Conservation (phyloP, 1,140 invertebrate genomes). For the Zaprionus lachaisei region DNA sequence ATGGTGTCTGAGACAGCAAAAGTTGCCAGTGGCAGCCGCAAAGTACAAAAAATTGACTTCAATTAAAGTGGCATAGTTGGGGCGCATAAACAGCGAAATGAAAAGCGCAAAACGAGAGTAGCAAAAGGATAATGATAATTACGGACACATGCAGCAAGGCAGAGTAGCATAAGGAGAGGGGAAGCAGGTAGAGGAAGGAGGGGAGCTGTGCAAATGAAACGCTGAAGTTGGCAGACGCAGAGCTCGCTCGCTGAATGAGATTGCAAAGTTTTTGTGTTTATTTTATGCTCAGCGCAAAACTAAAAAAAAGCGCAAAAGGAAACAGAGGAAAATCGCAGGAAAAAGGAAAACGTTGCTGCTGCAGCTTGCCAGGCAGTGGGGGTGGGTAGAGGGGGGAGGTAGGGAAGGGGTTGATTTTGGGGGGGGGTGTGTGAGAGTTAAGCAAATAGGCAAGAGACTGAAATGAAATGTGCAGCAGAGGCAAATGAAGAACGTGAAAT, state of each 20-base stretch:
- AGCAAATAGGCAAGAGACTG: constrained; percentile 71
- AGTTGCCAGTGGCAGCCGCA: constrained; percentile 53
- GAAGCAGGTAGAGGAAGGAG: background rate
- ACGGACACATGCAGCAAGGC: constrained; percentile 45
- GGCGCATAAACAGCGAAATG: constrained; percentile 75
- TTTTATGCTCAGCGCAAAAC: constrained; percentile 60
- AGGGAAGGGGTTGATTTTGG: background rate
- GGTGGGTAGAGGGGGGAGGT: background rate
- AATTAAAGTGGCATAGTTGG: constrained; percentile 82
- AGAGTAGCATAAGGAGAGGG: background rate
- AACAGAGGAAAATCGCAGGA: constrained; percentile 21
- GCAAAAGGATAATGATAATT: constrained; percentile 78
- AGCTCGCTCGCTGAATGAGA: constrained; percentile 58
- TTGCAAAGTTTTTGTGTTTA: constrained; percentile 79
- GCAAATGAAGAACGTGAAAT: constrained; percentile 70
- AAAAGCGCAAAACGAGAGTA: constrained; percentile 69
- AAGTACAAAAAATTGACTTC: constrained; percentile 78
- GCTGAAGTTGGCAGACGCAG: constrained; percentile 27
- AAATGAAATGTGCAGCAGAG: constrained; percentile 57
- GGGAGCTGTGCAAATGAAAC: constrained; percentile 27
- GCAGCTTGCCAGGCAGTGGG: constrained; percentile 36
- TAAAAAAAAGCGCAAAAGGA: constrained; percentile 22
- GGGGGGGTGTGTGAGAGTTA: constrained; percentile 55
- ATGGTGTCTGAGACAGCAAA: constrained; percentile 18
- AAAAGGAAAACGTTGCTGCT: constrained; percentile 49